Evolutionary conservation across 2,888 invertebrate genomes (phyloP), one percentile per base, ranked within the genome.

Genomic region (Melanophora roralis): DNA sequence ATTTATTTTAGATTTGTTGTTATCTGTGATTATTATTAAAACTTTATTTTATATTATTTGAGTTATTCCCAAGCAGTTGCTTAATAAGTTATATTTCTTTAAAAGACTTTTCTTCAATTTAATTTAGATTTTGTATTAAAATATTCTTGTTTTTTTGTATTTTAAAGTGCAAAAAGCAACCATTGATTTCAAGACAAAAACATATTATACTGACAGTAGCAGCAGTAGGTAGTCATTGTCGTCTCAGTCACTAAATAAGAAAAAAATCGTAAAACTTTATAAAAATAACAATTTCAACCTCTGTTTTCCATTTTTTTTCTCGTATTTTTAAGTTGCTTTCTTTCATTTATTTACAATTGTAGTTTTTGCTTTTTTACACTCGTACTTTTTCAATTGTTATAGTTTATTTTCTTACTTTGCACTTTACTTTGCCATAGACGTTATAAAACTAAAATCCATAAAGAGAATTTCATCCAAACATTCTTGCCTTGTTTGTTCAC

Each of bases 201-300:
- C 68, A 60, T 45, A 68, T 60, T 60, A 34, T 68, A 53, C 51
- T 49, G 69, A 47, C 45, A 38, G 23, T 49, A 49, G 23, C 36
- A 51, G 59, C n/a, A 12, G 14, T 47, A 45, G 47, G 12, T 16
- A 49, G 47, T 19, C 43, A 57, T 62, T 16, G 57, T 76, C 69
- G 69, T 57, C 76, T 69, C 57, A 62, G 64, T 69, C 69, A 76
- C 76, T 76, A 57, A 69, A 69, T 73, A 47, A 14, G 49, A 49
- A 65, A 21, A 73, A 65, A 71, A 51, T 51, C 71, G 43, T 43
- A 34, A 60, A 62, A 62, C 51, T 43, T 36, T 27, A 59, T 21
- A 27, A 32, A 34, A 53, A 43, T n/a, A 36, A 47, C 1, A 55
- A 73, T 36, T n/a, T 53, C 27, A 45, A 53, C 43, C 51, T 43